A percentile compares a stretch with the other conserved stretches of the same genome.
phyloP scores from a whole-genome alignment of 2,797 vertebrate species.

The Amphiprion clarkii region DNA sequence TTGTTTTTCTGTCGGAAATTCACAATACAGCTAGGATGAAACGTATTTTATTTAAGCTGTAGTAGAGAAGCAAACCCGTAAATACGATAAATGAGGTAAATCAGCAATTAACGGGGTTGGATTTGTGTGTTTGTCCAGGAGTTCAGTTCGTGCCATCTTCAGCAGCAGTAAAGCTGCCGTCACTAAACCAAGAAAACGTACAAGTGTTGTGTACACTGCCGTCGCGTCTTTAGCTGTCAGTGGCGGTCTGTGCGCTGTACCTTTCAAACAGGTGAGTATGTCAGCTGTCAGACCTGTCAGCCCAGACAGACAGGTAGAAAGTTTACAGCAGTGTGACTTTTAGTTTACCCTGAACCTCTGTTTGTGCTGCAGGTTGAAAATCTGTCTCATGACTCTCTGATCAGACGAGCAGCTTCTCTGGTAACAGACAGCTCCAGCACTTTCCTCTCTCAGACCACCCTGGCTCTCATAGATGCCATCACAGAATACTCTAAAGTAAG shows the following conservation, averaged over 20 bases:
- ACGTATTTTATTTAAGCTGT: too few relatives aligned
- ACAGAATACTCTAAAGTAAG: constrained; percentile 93
- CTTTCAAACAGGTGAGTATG: constrained; percentile 79
- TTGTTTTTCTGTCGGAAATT: background rate
- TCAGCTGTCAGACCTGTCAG: too few relatives aligned
- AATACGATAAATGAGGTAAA: too few relatives aligned
- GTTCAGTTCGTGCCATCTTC: constrained; percentile 53
- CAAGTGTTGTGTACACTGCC: constrained; percentile 35
- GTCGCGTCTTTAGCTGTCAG: constrained; percentile 65
- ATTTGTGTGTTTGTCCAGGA: constrained; percentile 55
- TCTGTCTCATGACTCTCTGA: constrained; percentile 92
- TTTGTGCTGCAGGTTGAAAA: constrained; percentile 83
- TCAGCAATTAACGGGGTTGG: background rate
- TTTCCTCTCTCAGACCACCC: constrained; percentile 94
- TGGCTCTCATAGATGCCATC: constrained; percentile 91
- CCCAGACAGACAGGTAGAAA: background rate
- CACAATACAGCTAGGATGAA: too few relatives aligned
- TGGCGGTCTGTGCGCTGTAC: constrained; percentile 79
- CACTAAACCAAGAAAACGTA: constrained; percentile 53
- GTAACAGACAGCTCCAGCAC: constrained; percentile 93
- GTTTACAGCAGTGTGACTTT: background rate
- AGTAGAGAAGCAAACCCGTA: too few relatives aligned
- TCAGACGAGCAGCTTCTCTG: constrained; percentile 91
- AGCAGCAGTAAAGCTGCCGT: constrained; percentile 44
- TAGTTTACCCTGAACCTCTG: too few relatives aligned